These are phyloP conservation scores for Cephalotes varians DNA, from an alignment of 2,888 invertebrate species.

Conservation along the genomic window DNA sequence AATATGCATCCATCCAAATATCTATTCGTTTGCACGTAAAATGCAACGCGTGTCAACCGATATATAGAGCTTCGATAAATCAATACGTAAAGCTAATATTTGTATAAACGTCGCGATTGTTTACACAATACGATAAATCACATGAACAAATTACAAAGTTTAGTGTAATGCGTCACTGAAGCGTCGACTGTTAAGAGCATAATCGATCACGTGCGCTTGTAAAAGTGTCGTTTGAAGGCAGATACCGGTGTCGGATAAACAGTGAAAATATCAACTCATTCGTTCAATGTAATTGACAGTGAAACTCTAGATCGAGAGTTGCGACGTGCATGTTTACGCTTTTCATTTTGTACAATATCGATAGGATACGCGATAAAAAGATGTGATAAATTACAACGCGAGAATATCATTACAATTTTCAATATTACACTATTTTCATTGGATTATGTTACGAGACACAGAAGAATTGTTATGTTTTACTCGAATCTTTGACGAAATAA, in stretches of 20 bases:
- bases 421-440: neutral
- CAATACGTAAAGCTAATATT: conserved; percentile 18
- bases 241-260: conserved; percentile 38
- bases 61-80: neutral
- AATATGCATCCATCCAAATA: conserved; percentile 5
- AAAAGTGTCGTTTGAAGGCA: conserved; percentile 46
- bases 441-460: neutral
- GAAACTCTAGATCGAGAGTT: conserved; percentile 36
- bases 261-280: conserved; percentile 56
- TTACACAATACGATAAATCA: conserved; percentile 34
- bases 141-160: conserved; percentile 36
- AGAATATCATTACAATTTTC: neutral
- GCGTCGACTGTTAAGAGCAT: neutral
- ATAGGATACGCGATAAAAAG: neutral
- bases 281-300: conserved; percentile 63
- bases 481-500: neutral
- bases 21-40: neutral
- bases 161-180: conserved; percentile 33
- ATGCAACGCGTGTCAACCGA: neutral
- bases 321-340: neutral
- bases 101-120: conserved; percentile 35
- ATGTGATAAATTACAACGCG: neutral
- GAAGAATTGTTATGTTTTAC: neutral
- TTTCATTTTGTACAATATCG: neutral
- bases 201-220: conserved; percentile 32